Conservation (phyloP, 2,888 invertebrate genomes). For the Ariolimax columbianus region DNA sequence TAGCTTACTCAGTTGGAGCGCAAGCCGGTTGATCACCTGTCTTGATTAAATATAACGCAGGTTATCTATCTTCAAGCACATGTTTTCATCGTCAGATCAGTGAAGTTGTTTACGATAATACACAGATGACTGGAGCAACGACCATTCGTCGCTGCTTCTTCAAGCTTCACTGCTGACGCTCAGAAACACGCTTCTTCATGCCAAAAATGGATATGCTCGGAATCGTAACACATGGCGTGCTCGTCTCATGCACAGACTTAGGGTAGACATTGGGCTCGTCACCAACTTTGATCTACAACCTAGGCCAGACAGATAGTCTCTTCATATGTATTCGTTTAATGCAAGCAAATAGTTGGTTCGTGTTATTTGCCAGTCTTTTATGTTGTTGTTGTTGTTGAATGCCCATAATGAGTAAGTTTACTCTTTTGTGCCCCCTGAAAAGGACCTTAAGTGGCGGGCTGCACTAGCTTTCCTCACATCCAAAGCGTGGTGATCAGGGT, state of each 20-base stretch:
- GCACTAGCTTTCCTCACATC: too few species aligned
- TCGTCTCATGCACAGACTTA: slow-evolving; percentile 23
- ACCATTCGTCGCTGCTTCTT: slow-evolving; percentile 29
- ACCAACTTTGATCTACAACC: slow-evolving; percentile 20
- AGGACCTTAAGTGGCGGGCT: too few species aligned
- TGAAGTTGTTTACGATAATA: slow-evolving; percentile 31
- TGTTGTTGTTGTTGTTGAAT: too few species aligned
- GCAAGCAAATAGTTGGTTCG: too few species aligned
- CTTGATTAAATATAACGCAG: neutral
- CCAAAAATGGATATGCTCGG: neutral
- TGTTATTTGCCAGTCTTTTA: too few species aligned
- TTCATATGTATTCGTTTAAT: too few species aligned
- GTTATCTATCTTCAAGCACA: neutral
- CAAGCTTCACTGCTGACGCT: slow-evolving; percentile 12
- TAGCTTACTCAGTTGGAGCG: neutral
- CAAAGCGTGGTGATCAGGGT: too few species aligned
- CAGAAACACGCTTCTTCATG: neutral
- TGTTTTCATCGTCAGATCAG: neutral
- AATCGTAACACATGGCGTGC: neutral
- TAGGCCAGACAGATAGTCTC: neutral
- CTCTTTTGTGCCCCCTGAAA: too few species aligned
- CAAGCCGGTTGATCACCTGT: neutral
- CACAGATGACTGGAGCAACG: slow-evolving; percentile 24
- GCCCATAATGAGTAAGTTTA: too few species aligned
- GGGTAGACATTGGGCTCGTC: slow-evolving; percentile 9